A percentile compares a stretch with the other conserved stretches of the same genome.
phyloP scores from a whole-genome alignment of 2,113 vertebrate genomes.

The Caretta caretta region DNA sequence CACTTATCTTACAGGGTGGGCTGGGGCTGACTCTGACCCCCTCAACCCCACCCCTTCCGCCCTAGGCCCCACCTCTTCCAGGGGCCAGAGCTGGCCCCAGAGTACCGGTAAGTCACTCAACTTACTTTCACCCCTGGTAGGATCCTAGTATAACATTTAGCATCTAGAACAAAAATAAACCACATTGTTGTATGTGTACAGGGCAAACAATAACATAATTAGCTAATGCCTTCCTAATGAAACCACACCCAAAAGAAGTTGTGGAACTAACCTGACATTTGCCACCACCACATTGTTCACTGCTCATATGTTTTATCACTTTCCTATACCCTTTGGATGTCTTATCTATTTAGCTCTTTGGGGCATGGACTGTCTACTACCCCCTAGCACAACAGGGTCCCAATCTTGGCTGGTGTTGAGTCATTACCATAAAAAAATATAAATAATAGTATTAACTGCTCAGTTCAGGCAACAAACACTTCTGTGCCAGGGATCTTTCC shows the following conservation, averaged over 20 bases:
- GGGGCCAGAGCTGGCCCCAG: too few relatives aligned
- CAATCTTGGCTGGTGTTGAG: accelerated
- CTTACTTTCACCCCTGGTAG: background rate
- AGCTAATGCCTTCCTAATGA: slow-evolving; percentile 36
- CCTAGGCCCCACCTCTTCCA: too few relatives aligned
- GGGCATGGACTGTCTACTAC: background rate
- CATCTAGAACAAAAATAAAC: background rate
- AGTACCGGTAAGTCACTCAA: too few relatives aligned
- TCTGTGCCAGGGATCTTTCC: background rate
- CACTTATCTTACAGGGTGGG: too few relatives aligned
- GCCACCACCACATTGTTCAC: background rate
- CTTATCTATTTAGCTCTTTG: background rate
- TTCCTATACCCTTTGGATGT: background rate
- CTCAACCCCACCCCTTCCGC: too few relatives aligned
- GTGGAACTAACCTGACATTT: background rate
- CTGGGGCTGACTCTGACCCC: too few relatives aligned
- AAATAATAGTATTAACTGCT: background rate
- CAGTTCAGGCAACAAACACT: background rate
- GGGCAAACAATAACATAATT: background rate
- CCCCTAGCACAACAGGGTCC: background rate
- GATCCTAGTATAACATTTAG: accelerated
- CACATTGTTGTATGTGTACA: background rate
- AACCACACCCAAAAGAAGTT: background rate
- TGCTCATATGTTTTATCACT: too few relatives aligned
- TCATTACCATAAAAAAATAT: background rate